phyloP scores from a whole-genome alignment of 2,797 vertebrate genomes.

The Cephalopachus bancanus region DNA sequence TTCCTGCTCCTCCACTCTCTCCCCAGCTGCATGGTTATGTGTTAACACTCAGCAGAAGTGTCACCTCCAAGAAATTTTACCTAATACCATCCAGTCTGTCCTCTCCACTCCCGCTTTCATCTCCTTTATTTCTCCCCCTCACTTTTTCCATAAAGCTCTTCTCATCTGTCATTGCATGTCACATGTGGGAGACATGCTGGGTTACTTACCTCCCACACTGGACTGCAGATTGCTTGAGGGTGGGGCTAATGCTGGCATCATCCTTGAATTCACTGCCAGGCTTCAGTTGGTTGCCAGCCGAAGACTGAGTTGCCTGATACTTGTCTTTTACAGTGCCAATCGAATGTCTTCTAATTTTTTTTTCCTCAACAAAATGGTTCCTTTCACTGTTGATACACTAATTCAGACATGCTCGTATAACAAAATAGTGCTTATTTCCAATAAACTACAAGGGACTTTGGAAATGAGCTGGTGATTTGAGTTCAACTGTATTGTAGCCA shows the following conservation, averaged over 20 bases:
- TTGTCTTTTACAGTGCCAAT: not conserved
- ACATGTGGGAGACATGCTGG: accelerated
- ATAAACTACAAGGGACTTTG: not conserved
- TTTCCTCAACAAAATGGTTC: not conserved
- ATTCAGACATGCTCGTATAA: not conserved
- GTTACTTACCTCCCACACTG: too few relatives aligned
- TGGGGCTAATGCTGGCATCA: not conserved
- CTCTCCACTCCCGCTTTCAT: not conserved
- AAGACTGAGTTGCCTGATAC: not conserved
- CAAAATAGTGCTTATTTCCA: not conserved
- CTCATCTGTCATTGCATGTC: not conserved
- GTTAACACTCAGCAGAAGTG: not conserved
- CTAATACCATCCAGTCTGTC: not conserved
- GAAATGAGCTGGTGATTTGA: not conserved
- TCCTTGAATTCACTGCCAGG: not conserved
- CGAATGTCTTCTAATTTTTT: not conserved
- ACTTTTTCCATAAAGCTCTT: not conserved
- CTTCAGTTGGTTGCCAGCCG: not conserved
- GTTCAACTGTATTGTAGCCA: not conserved
- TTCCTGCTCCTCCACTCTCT: not conserved
- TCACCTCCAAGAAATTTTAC: not conserved
- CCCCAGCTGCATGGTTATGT: not conserved
- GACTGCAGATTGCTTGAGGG: not conserved
- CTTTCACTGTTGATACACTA: not conserved
- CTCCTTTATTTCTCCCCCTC: not conserved